Evolutionary conservation across 1,140 invertebrate species (phyloP).

Genomic region (Aplysia californica): DNA sequence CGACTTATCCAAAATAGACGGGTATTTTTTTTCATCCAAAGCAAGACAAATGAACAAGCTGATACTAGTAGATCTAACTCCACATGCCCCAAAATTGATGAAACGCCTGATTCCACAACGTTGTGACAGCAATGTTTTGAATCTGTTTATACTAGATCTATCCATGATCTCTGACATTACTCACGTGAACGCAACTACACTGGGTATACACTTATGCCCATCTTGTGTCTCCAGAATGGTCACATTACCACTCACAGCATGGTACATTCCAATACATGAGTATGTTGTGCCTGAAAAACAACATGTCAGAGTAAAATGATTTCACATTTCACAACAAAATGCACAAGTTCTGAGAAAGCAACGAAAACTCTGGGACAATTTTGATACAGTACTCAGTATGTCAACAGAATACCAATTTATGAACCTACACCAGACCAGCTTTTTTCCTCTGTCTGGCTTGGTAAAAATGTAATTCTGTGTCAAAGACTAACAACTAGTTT

Average conservation of each 20-base stretch:
- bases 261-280: constrained; percentile 70
- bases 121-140: neutral
- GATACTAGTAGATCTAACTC: neutral
- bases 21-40: neutral
- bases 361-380: neutral
- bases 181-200: constrained; percentile 64
- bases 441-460: too few relatives aligned
- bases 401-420: neutral
- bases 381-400: neutral
- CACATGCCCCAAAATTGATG: neutral
- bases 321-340: neutral
- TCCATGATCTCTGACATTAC: neutral
- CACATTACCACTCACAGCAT: constrained; percentile 68
- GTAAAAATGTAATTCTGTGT: too few relatives aligned
- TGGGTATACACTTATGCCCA: constrained; percentile 65
- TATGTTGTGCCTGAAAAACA: constrained; percentile 69
- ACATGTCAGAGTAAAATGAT: too few relatives aligned
- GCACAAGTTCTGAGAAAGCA: neutral
- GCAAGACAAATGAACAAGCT: too few relatives aligned
- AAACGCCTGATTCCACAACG: neutral
- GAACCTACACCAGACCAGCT: neutral
- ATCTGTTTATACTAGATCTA: neutral
- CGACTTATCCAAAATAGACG: too few relatives aligned
- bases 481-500: too few relatives aligned
- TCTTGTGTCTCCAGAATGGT: constrained; percentile 58